Conservation (phyloP, 64 coral and sea anemone species). For the Dendrophyllia cribrosa region DNA sequence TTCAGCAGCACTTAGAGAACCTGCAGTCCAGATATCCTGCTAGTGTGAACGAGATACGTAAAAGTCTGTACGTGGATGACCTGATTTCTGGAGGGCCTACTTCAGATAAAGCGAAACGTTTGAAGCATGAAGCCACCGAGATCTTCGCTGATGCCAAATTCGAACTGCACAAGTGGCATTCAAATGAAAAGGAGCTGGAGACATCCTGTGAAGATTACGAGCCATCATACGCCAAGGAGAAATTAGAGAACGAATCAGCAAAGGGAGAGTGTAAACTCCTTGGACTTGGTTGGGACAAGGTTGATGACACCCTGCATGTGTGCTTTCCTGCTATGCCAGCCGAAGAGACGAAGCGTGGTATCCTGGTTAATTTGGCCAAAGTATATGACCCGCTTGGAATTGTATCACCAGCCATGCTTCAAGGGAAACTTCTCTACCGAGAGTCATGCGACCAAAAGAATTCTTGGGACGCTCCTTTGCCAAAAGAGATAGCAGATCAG, state of each 20-base stretch:
- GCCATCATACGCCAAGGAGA: constrained; percentile 34
- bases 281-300: constrained; percentile 42
- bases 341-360: constrained; percentile 23
- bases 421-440: constrained; percentile 53
- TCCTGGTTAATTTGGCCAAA: constrained; percentile 44
- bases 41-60: constrained; percentile 21
- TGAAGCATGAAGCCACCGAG: constrained; percentile 39
- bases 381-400: constrained; percentile 57
- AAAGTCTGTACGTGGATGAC: constrained; percentile 59
- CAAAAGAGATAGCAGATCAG: not conserved
- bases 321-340: constrained; percentile 28
- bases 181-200: constrained; percentile 24
- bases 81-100: constrained; percentile 48
- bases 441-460: constrained; percentile 52
- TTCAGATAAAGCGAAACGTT: constrained; percentile 24
- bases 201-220: constrained; percentile 26
- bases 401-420: constrained; percentile 31
- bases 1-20: constrained; percentile 41
- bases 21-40: constrained; percentile 1
- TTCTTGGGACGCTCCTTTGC: constrained; percentile 51
- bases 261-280: constrained; percentile 56
- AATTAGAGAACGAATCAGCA: not conserved
- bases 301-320: constrained; percentile 36
- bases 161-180: constrained; percentile 14
- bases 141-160: constrained; percentile 39